Evolutionary conservation across 2,113 vertebrate genomes (phyloP), one percentile per base, ranked within the genome.

Genomic region (Pan paniscus): DNA sequence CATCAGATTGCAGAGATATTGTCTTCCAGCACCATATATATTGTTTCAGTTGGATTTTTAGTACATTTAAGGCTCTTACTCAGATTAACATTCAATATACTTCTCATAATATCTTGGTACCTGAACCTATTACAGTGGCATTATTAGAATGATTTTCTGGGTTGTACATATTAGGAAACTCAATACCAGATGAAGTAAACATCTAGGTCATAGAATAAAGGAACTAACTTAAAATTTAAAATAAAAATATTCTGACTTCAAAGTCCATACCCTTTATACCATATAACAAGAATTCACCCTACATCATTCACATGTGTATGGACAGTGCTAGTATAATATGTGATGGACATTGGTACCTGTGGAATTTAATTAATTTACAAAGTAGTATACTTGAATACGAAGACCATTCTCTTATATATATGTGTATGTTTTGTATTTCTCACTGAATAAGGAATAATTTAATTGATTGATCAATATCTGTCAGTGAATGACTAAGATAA

Each of bases 231-330:
- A 73, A 12, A 70, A 32, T 86, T 59, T 50, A 48, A 43, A 70
- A 67, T 35, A 6, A 25, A 59, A 20, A 18, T 27, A 8, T 72
- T 46, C 25, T 81, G 8, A 78, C 17, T 85, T 84, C 67, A 38
- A 70, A 92, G 35, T 79, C 50, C 48, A 2, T 86, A 8, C 14
- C 22, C 25, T 96, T 78, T 43, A 38, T 3, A 14, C 7, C 9
- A 6, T 22, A 38, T 0, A 38, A 46, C 2, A 48, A 0, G 17
- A 32, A 67, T 11, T 25, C 0, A 75, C 30, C 13, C 8, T 0
- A 13, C 11, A 5, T 50, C 25, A 27, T 20, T 72, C 30, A 12
- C 32, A 8, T n/a, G 43, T 9, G 6, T 27, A 50, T 8, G 0
- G 35, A 52, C 1, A 67, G 3, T 55, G 52, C 30, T 55, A 48